Percentiles rank a stretch among this genome's conserved stretches.
Conservation (phyloP, 1,140 invertebrate species). For the Pteromalus puparum region DNA sequence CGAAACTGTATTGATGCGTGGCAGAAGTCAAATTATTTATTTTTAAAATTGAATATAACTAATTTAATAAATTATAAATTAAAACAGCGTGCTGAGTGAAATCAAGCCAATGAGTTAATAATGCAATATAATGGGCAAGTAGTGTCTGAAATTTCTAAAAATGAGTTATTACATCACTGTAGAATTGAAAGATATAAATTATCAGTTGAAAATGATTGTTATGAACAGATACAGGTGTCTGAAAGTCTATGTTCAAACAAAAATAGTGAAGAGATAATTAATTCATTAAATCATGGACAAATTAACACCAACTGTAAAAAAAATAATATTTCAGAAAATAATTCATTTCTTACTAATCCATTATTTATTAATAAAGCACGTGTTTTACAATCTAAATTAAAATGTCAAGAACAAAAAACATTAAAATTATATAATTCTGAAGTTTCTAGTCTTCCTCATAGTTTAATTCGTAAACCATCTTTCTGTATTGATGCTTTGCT, state of each 20-base stretch:
- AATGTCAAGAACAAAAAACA: background rate
- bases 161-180: background rate
- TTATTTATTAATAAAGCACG: background rate
- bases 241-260: constrained; percentile 1
- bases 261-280: background rate
- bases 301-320: background rate
- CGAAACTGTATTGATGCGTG: background rate
- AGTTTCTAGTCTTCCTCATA: background rate
- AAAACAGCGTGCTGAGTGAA: background rate
- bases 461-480: constrained; percentile 73
- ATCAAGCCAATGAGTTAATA: background rate
- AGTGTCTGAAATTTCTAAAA: background rate
- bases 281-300: background rate
- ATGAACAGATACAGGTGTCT: background rate
- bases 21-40: background rate
- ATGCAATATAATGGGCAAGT: constrained; percentile 27
- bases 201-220: background rate
- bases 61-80: background rate
- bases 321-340: background rate
- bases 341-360: background rate
- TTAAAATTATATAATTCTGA: background rate
- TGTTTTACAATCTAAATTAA: background rate
- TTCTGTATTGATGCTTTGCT: constrained; percentile 84
- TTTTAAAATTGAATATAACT: background rate
- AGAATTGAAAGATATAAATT: constrained; percentile 7